phyloP scores from a whole-genome alignment of 2,113 vertebrate genomes.

The Antigone vipio region DNA sequence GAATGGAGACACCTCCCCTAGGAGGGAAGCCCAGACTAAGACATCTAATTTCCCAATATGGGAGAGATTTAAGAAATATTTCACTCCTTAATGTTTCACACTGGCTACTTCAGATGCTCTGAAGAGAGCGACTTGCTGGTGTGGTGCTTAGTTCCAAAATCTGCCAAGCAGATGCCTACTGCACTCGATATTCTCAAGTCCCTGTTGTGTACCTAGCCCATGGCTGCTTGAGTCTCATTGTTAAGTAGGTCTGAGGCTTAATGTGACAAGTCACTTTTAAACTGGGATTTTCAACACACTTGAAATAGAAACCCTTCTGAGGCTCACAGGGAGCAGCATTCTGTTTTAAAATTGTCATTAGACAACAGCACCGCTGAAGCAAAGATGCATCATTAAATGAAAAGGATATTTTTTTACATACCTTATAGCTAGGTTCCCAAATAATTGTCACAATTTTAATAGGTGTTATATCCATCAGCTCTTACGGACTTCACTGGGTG shows the following conservation, averaged over 20 bases:
- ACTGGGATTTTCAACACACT: neutral
- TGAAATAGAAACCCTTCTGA: neutral
- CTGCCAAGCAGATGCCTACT: neutral
- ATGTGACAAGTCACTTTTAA: neutral
- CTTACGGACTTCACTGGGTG: neutral
- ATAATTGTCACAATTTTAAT: neutral
- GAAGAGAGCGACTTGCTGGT: neutral
- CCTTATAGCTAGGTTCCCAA: neutral
- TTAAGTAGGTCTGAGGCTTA: neutral
- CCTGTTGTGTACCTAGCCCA: neutral
- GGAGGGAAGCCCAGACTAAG: neutral
- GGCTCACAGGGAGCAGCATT: neutral
- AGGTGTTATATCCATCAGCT: constrained; percentile 1
- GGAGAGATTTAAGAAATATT: neutral
- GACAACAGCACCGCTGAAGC: neutral
- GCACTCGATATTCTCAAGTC: neutral
- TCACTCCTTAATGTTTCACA: neutral
- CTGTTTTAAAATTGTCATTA: neutral
- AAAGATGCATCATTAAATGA: neutral
- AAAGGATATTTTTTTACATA: neutral
- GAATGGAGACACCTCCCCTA: neutral
- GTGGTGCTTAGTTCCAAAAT: neutral
- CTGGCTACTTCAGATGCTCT: neutral
- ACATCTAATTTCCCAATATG: neutral
- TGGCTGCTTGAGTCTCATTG: neutral